Evolutionary conservation across 53 echinoderm and acorn worm genomes (phyloP).

Genomic region (Glandiceps talaboti): DNA sequence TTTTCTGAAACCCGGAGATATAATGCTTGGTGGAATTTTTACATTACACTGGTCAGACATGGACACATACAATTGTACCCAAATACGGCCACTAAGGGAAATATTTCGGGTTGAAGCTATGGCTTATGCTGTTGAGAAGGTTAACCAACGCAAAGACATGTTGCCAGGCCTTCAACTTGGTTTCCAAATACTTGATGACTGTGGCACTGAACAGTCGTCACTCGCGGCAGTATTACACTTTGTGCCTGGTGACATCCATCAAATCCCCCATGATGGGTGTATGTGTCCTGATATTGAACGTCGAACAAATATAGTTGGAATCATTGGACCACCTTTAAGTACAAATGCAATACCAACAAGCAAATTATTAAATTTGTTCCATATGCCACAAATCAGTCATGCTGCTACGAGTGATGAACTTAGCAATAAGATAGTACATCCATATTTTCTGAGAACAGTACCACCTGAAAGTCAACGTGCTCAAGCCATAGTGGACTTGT

Average conservation of each 20-base stretch:
- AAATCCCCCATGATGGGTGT: slow-evolving; percentile 1
- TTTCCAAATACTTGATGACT: slow-evolving; percentile 64
- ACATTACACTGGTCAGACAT: slow-evolving; percentile 66
- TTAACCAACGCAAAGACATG: slow-evolving; percentile 49
- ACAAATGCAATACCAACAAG: slow-evolving; percentile 7
- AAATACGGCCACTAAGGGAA: slow-evolving; percentile 35
- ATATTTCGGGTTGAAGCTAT: slow-evolving; percentile 77
- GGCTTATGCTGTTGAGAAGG: slow-evolving; percentile 56
- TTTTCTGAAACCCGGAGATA: slow-evolving; percentile 47
- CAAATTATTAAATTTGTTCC: slow-evolving; percentile 2
- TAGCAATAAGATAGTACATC: background rate
- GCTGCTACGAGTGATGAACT: slow-evolving; percentile 13
- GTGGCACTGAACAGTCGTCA: background rate
- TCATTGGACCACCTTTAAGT: background rate
- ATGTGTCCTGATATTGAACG: background rate
- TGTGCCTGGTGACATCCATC: background rate
- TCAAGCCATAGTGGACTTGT: slow-evolving; percentile 12
- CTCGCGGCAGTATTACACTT: background rate
- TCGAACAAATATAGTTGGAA: background rate
- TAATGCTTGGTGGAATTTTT: slow-evolving; percentile 74
- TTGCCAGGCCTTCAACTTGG: slow-evolving; percentile 59
- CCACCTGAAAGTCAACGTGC: slow-evolving; percentile 8
- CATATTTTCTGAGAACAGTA: slow-evolving; percentile 19
- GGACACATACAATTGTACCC: slow-evolving; percentile 34
- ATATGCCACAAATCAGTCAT: slow-evolving; percentile 12